phyloP scores from a whole-genome alignment of 2,113 vertebrate species.

The Bufo bufo region DNA sequence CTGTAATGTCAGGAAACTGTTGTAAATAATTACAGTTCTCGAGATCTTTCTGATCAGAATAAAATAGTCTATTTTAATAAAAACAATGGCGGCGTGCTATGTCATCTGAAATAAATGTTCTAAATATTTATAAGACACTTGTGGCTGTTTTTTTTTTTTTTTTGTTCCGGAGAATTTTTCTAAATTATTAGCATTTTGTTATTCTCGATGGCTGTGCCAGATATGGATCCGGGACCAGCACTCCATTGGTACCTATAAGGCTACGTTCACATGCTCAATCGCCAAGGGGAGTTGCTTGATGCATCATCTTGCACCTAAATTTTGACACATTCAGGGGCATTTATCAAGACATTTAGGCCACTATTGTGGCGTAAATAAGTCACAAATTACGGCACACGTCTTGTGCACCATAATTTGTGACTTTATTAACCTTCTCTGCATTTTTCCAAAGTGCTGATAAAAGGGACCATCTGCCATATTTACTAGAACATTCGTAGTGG shows the following conservation, averaged over 20 bases:
- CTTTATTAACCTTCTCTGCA: no score
- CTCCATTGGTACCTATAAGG: neutral
- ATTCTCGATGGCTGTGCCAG: neutral
- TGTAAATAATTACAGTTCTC: constrained; percentile 17
- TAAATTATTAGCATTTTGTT: neutral
- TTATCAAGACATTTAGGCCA: no score
- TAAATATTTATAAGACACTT: neutral
- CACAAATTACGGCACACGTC: no score
- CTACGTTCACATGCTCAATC: no score
- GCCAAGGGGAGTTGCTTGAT: no score
- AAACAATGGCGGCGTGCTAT: neutral
- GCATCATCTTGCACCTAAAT: no score
- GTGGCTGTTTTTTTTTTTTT: neutral
- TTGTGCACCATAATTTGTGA: no score
- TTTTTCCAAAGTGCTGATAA: no score
- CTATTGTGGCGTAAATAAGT: no score
- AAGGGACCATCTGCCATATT: no score
- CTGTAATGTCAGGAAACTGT: neutral
- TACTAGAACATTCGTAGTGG: no score
- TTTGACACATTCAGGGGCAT: no score
- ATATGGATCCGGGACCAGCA: neutral
- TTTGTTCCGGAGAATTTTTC: neutral
- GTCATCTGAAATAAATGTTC: neutral
- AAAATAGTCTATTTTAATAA: constrained; percentile 31
- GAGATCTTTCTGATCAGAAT: neutral